These are phyloP conservation scores for Miltochrista miniata DNA, from an alignment of 2,888 invertebrate species.

Conservation along the genomic window DNA sequence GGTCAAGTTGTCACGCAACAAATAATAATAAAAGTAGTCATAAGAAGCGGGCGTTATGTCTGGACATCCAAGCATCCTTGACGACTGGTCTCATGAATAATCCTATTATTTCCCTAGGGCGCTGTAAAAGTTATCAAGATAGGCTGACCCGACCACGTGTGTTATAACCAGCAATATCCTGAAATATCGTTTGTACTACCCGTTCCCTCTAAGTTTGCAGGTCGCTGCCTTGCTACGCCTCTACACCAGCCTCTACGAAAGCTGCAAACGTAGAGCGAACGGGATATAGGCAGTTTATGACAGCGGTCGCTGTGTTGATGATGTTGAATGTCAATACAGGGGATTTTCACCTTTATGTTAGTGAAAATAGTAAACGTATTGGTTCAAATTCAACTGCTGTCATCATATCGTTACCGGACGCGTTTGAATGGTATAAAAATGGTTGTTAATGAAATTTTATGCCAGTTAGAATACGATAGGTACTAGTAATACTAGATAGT, in stretches of 20 bases:
- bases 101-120: constrained; percentile 3
- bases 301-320: background rate
- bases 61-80: background rate
- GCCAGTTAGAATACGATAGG: background rate
- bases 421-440: too few relatives aligned
- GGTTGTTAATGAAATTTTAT: too few relatives aligned
- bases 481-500: background rate
- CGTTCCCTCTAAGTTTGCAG: too few relatives aligned
- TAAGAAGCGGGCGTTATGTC: background rate
- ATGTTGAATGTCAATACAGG: background rate
- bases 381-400: background rate
- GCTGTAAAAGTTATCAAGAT: constrained; percentile 7
- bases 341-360: background rate
- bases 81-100: background rate
- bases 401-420: background rate
- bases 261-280: too few relatives aligned
- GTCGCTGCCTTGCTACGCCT: too few relatives aligned
- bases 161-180: constrained; percentile 5
- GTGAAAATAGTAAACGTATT: background rate
- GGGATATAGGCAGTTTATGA: constrained; percentile 1
- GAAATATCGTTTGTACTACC: constrained; percentile 9
- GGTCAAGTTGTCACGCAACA: too few relatives aligned
- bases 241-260: too few relatives aligned
- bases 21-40: too few relatives aligned
- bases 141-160: constrained; percentile 2